Percentiles rank a stretch among this genome's conserved stretches.
phyloP scores from a whole-genome alignment of 2,113 vertebrate species.

The Plotosus lineatus region DNA sequence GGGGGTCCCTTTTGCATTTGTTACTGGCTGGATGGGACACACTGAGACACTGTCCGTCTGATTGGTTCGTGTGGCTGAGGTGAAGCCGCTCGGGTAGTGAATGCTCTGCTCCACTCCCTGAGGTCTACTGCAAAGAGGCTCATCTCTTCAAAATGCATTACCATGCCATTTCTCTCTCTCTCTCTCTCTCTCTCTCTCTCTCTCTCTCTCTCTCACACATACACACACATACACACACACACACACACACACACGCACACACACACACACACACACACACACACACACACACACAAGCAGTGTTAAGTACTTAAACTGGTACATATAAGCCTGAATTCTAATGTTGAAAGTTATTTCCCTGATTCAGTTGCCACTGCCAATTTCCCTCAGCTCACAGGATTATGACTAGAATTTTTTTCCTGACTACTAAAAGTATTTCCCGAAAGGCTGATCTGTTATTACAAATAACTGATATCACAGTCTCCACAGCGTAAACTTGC shows the following conservation, averaged over 20 bases:
- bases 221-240: slow-evolving; percentile 17
- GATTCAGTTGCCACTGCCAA: slow-evolving; percentile 44
- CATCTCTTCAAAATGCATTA: slow-evolving; percentile 67
- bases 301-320: slow-evolving; percentile 58
- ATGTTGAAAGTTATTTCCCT: slow-evolving; percentile 60
- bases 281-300: slow-evolving; percentile 36
- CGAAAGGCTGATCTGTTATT: slow-evolving; percentile 7
- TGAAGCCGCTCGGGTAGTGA: slow-evolving; percentile 51
- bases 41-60: slow-evolving; percentile 47
- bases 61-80: slow-evolving; percentile 61
- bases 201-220: slow-evolving; percentile 10
- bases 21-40: slow-evolving; percentile 33
- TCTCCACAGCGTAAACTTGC: neutral
- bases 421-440: neutral
- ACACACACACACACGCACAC: slow-evolving; percentile 41
- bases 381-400: slow-evolving; percentile 54
- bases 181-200: neutral
- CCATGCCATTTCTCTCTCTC: slow-evolving; percentile 32
- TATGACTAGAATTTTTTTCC: slow-evolving; percentile 13
- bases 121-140: slow-evolving; percentile 65
- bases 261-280: slow-evolving; percentile 32
- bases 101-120: slow-evolving; percentile 57
- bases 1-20: slow-evolving; percentile 37
- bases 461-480: neutral
- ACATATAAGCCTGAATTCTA: slow-evolving; percentile 54